Base-by-base conservation (phyloP, 2,113 vertebrate species). In the Lepus americanus region DNA sequence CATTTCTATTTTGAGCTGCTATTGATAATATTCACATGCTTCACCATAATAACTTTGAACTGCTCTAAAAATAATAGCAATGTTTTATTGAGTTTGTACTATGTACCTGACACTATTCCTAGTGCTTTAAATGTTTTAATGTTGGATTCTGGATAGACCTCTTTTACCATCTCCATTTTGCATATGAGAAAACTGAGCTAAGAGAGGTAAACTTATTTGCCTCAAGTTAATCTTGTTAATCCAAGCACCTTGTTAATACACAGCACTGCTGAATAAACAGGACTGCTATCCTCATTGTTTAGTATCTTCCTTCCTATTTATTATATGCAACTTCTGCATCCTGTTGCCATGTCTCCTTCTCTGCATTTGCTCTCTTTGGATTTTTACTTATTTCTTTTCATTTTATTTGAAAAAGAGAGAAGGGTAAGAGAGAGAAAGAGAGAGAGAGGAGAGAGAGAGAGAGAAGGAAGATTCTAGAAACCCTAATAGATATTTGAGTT, bases 11-110 rank as follows among this genome's bases (percentile, higher is more conserved):
- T 14, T 14, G 6, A 29, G 9, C 13, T 84, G 39, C 23, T 9
- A 4, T 73, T 89, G 83, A 53, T 59, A 70, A 77, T 67, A n/a
- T 55, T 89, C 82, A 44, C 29, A 79, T 19, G 12, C 55, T 79
- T 91, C 10, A 91, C n/a, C 61, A 27, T 77, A 31, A 84, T 17
- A 53, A 67, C 6, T 77, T 79, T 72, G n/a, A 89, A 17, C 1
- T 78, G 73, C 53, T 95, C 83, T 85, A 87, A 70, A 70, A 69
- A 44, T 63, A 85, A 67, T 67, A 66, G 31, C 33, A 92, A 31
- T 2, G n/a, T 31, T 6, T 69, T 76, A 94, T 14, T 69, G 44
- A 89, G n/a, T 55, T 59, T 85, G 7, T 49, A 44, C 7, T 67
- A 79, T 14, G 5, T 53, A 66, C 29, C 17, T 61, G 23, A 8